Base-by-base conservation (phyloP, 1,140 invertebrate species). In the Nasonia giraulti region DNA sequence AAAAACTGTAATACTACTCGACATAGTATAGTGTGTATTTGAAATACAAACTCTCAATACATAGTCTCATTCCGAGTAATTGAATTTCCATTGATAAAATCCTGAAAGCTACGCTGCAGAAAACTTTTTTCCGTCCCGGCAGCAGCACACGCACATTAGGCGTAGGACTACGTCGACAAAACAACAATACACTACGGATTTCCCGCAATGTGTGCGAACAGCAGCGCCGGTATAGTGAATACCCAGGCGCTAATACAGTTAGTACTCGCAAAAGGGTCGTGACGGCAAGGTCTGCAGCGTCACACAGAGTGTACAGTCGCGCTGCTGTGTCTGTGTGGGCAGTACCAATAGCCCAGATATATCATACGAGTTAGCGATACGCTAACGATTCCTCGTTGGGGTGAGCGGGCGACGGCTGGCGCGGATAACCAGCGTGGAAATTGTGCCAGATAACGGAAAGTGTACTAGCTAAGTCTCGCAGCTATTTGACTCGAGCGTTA, bases 351-450 rank as follows among this genome's bases (percentile, higher is more conserved):
- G 69, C 80, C 84, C 80, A 87, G 87, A 90, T 91, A 88, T 91
- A 91, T 91, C 89, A 89, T 89, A 90, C 88, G 88, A 89, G 87
- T 91, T 89, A 87, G 88, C 87, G 91, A 92, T 91, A 91, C 88
- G 89, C 90, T 91, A 91, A 91, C 88, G 89, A 91, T 90, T 84
- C 80, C 82, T 82, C 85, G 86, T 85, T 85, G 47, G 31, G 55
- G 44, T 50, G 23, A 27, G 40, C 20, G 33, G 10, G 37, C 75
- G 20, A 85, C 86, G 85, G 86, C 89, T 87, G 82, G 77, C 84
- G 83, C 88, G 87, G 87, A 89, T 88, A 88, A 89, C 87, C 85
- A 47, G 76, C 44, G 73, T 84, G 77, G 83, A 88, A 89, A 88
- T 87, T 86, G 85, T 73, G 85, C 75, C 69, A 89, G 89, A 91